Conservation (phyloP, 2,797 vertebrate genomes). For the Aythya fuligula region DNA sequence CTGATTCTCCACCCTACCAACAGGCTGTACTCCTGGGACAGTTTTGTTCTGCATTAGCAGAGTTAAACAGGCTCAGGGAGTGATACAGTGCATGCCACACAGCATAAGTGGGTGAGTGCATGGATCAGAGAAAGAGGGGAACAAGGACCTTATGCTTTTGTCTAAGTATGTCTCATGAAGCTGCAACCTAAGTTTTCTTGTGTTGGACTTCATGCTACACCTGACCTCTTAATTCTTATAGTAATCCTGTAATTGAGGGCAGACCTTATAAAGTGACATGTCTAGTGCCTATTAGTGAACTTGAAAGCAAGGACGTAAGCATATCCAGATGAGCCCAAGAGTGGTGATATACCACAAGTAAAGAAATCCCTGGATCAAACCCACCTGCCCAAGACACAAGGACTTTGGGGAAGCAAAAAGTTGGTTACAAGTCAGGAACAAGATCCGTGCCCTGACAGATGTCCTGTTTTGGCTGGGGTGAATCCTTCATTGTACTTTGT, state of each 20-base stretch:
- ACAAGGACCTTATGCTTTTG: not conserved
- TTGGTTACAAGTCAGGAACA: not conserved
- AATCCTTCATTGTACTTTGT: not conserved
- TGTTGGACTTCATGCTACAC: not conserved
- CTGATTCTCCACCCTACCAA: not conserved
- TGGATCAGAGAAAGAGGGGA: not conserved
- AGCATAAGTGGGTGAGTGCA: too few species aligned
- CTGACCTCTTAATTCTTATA: not conserved
- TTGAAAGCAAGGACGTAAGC: not conserved
- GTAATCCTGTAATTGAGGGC: not conserved
- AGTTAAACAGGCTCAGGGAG: not conserved
- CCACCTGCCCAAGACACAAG: not conserved
- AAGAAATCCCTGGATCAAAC: not conserved
- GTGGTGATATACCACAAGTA: not conserved
- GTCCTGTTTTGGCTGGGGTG: not conserved
- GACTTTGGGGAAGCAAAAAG: not conserved
- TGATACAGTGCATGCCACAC: not conserved
- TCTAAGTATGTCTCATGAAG: not conserved
- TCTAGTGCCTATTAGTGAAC: not conserved
- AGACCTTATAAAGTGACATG: not conserved
- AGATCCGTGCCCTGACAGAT: not conserved
- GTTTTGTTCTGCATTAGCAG: not conserved
- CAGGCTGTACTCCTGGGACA: not conserved
- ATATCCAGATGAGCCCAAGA: not conserved
- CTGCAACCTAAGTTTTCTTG: not conserved